These are phyloP conservation scores for Myodes glareolus DNA, from an alignment of 2,113 vertebrate genomes.

Conservation along the genomic window DNA sequence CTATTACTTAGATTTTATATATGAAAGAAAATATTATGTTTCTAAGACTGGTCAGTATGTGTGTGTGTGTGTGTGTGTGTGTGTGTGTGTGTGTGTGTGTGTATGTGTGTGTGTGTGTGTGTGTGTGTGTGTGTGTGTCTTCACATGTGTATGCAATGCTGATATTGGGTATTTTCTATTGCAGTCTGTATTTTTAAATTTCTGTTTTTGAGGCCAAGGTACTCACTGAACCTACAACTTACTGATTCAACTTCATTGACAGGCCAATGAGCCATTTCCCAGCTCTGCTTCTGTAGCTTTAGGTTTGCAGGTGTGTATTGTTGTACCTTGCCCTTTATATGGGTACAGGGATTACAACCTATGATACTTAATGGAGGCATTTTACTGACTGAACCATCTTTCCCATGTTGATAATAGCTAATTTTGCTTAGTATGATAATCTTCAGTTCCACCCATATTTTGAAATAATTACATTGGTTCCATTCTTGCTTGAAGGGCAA, in stretches of 20 bases:
- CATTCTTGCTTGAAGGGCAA: background rate
- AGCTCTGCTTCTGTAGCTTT: background rate
- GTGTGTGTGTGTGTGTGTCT: background rate
- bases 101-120: too few species aligned
- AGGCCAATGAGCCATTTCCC: background rate
- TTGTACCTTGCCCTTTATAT: background rate
- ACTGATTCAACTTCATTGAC: background rate
- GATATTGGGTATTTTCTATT: background rate
- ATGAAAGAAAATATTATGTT: background rate
- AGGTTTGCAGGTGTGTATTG: background rate
- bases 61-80: background rate
- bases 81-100: background rate
- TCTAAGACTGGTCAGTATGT: background rate
- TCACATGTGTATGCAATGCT: background rate
- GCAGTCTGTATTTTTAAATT: background rate
- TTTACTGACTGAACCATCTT: background rate
- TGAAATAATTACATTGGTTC: background rate
- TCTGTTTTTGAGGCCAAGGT: background rate
- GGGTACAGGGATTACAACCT: background rate
- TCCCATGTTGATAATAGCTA: background rate
- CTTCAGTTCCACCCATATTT: background rate
- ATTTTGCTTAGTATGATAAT: background rate
- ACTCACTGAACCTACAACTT: background rate
- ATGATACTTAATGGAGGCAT: background rate
- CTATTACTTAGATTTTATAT: background rate